These are phyloP conservation scores for Ypsolopha sequella DNA, from an alignment of 2,888 invertebrate species.

Conservation along the genomic window DNA sequence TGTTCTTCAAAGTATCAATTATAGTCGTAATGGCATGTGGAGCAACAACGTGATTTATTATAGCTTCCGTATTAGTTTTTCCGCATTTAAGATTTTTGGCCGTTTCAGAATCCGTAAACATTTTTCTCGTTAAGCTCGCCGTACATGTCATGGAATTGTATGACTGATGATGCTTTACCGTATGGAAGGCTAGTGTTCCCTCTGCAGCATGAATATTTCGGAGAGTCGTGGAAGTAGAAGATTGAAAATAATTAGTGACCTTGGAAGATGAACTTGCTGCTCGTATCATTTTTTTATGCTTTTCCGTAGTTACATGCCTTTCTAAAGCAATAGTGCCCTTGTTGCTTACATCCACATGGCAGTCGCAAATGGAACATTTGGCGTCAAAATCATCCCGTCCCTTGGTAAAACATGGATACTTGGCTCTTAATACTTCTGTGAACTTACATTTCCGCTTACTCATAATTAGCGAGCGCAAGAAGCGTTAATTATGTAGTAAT, in stretches of 20 bases:
- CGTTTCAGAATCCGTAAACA: conserved; percentile 14
- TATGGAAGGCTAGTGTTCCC: conserved; percentile 18
- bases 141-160: conserved; percentile 21
- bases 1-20: conserved; percentile 16
- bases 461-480: too few species aligned
- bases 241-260: conserved; percentile 8
- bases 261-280: conserved; percentile 7
- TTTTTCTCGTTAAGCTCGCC: conserved; percentile 16
- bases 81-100: conserved; percentile 14
- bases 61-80: conserved; percentile 21
- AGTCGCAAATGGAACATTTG: too few species aligned
- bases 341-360: too few species aligned
- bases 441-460: too few species aligned
- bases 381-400: too few species aligned
- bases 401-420: too few species aligned
- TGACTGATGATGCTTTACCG: conserved; percentile 22
- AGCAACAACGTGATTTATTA: conserved; percentile 18
- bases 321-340: too few species aligned
- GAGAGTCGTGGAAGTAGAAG: conserved; percentile 8
- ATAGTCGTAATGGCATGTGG: conserved; percentile 13
- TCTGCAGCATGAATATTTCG: conserved; percentile 12
- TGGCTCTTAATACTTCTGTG: too few species aligned
- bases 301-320: conserved; percentile 9
- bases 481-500: too few species aligned
- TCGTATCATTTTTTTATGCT: conserved; percentile 9